A percentile compares a stretch with the other conserved stretches of the same genome.
phyloP scores from a whole-genome alignment of 2,888 invertebrate genomes.

The Machimus rusticus region DNA sequence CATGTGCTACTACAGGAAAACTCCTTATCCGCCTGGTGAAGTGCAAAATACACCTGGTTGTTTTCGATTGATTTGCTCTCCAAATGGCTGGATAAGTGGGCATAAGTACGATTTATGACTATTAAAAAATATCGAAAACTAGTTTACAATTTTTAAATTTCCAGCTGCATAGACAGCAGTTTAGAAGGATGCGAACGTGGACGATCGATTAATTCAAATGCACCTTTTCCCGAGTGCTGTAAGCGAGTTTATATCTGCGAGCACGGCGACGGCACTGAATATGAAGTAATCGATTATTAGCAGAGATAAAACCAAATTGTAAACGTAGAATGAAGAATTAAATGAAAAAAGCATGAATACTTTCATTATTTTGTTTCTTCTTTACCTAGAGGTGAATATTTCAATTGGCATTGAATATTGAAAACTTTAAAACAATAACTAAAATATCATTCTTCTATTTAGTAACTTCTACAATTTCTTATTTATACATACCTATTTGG shows the following conservation, averaged over 20 bases:
- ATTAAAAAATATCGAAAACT: not conserved
- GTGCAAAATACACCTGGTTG: not conserved
- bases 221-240: constrained; percentile 34
- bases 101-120: not conserved
- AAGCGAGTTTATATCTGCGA: constrained; percentile 6
- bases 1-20: not conserved
- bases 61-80: not conserved
- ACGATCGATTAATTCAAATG: not conserved
- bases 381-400: no score
- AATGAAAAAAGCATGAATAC: not conserved
- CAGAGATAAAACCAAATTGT: not conserved
- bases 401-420: no score
- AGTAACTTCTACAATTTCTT: no score
- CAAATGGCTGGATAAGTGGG: constrained; percentile 18
- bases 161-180: constrained; percentile 13
- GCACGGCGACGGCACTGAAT: constrained; percentile 22
- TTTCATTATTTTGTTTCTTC: no score
- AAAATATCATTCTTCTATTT: no score
- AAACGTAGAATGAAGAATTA: not conserved
- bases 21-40: constrained; percentile 10
- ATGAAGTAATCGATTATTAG: not conserved
- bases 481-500: no score
- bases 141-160: not conserved
- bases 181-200: not conserved
- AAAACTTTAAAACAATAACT: no score